Evolutionary conservation across 2,888 invertebrate species (phyloP).

Genomic region (Bedellia somnulentella): DNA sequence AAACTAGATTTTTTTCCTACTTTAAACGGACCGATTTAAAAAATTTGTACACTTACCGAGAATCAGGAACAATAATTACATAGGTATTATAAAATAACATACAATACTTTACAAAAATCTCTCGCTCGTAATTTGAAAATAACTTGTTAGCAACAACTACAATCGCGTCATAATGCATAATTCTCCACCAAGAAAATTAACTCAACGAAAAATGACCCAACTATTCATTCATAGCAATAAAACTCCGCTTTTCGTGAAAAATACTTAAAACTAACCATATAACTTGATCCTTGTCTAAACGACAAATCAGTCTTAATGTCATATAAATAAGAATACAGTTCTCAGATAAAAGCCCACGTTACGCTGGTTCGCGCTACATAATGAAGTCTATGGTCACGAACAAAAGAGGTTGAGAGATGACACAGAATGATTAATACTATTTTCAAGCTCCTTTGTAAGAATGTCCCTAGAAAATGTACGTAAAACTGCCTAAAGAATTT

Average conservation of each 20-base stretch:
- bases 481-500: too few species aligned
- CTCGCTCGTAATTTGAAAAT: too few species aligned
- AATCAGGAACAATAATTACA: too few species aligned
- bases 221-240: not conserved
- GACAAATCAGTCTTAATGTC: too few species aligned
- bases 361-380: conserved; percentile 16
- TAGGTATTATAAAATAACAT: too few species aligned
- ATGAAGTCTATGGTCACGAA: conserved; percentile 25
- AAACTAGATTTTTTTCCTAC: too few species aligned
- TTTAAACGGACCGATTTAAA: too few species aligned
- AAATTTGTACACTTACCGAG: too few species aligned
- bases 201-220: not conserved
- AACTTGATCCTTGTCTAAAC: conserved; percentile 5
- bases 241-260: conserved; percentile 9
- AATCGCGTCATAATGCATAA: too few species aligned
- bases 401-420: conserved; percentile 25
- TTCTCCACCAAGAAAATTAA: conserved; percentile 1
- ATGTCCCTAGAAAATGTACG: conserved; percentile 20
- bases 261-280: conserved; percentile 9
- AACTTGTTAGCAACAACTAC: too few species aligned
- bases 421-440: conserved; percentile 32
- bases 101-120: too few species aligned
- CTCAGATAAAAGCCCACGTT: conserved; percentile 11
- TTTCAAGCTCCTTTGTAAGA: conserved; percentile 20
- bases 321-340: too few species aligned